phyloP scores from a whole-genome alignment of 2,797 vertebrate species.

The Hapalemur alaotrensis region DNA sequence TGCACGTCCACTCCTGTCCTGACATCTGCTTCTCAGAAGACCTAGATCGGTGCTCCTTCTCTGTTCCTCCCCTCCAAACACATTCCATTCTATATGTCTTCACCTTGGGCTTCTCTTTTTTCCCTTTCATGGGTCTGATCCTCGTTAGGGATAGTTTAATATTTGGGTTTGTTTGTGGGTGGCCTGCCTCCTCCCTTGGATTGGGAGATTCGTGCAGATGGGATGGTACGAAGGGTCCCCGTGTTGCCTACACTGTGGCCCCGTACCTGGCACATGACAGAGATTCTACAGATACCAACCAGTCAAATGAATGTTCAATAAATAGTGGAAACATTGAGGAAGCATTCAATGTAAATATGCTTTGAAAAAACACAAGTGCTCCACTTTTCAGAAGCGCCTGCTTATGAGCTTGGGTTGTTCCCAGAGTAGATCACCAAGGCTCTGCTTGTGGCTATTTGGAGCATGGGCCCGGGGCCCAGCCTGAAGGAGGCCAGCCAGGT shows the following conservation, averaged over 20 bases:
- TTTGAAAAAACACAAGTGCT: background rate
- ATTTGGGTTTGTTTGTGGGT: background rate
- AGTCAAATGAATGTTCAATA: background rate
- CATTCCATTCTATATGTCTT: background rate
- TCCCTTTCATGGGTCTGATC: background rate
- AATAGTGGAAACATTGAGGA: background rate
- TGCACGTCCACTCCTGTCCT: background rate
- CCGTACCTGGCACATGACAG: background rate
- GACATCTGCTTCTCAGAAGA: background rate
- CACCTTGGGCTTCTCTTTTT: background rate
- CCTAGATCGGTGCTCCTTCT: background rate
- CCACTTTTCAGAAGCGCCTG: background rate
- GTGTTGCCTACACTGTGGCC: background rate
- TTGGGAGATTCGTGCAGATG: background rate
- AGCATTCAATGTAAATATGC: background rate
- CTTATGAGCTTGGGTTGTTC: background rate
- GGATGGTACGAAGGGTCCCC: background rate
- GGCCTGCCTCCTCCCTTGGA: background rate
- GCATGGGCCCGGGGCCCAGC: fast-evolving
- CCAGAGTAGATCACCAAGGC: background rate
- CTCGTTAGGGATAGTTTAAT: background rate
- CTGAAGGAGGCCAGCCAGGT: background rate
- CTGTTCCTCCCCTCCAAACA: fast-evolving
- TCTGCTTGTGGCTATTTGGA: background rate
- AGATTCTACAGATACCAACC: background rate